Conservation (phyloP, 64 coral and sea anemone species). For the Hydrozoanthus tunicans region DNA sequence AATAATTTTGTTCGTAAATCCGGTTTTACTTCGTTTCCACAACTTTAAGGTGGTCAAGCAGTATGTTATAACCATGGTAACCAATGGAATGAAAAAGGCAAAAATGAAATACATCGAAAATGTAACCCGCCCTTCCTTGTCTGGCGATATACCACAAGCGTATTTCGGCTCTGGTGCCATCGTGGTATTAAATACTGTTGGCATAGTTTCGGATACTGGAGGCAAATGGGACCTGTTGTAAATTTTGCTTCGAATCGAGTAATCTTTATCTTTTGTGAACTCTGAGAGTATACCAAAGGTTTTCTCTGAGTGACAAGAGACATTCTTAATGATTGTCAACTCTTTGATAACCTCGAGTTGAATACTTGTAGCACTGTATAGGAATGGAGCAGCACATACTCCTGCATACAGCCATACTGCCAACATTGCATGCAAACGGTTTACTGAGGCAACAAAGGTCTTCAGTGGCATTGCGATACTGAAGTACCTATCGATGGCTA, state of each 20-base stretch:
- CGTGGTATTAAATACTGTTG: background rate
- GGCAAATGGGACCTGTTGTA: background rate
- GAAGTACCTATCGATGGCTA: conserved; percentile 62
- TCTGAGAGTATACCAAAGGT: background rate
- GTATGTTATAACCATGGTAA: conserved; percentile 34
- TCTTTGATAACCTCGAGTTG: background rate
- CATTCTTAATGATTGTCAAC: background rate
- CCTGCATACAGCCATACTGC: conserved; percentile 56
- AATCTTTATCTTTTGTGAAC: background rate
- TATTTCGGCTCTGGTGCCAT: background rate
- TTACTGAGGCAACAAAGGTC: background rate
- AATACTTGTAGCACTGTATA: background rate
- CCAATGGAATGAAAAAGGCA: conserved; percentile 51
- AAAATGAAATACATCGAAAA: conserved; percentile 49
- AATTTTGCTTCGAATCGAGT: background rate
- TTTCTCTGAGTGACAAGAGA: background rate
- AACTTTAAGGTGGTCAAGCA: conserved; percentile 41
- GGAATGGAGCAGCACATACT: conserved; percentile 19
- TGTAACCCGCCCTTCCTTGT: background rate
- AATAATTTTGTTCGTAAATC: conserved; percentile 18
- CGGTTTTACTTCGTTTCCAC: conserved; percentile 53
- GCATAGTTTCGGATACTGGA: background rate
- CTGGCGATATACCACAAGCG: conserved; percentile 37
- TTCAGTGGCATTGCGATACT: conserved; percentile 53
- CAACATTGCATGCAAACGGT: background rate